Conservation (phyloP, 2,113 vertebrate species). For the Notarius quadriscutis region DNA sequence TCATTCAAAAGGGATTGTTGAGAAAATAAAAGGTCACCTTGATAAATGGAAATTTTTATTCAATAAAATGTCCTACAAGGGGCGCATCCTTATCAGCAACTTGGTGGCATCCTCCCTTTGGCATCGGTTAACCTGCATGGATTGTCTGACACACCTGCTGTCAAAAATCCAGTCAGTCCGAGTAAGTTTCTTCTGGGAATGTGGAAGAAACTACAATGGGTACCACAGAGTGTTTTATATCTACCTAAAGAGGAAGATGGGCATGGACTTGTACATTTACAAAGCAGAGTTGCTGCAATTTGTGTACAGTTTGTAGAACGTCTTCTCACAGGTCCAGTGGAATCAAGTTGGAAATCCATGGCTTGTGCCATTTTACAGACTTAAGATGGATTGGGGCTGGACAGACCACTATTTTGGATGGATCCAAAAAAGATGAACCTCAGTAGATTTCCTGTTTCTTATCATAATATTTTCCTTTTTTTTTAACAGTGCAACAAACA, state of each 20-base stretch:
- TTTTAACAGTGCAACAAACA: neutral
- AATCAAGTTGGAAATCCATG: neutral
- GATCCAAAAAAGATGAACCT: neutral
- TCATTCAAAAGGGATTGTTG: neutral
- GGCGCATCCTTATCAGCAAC: neutral
- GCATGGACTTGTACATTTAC: neutral
- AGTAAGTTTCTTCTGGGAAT: neutral
- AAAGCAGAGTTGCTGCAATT: too few relatives aligned
- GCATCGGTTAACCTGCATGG: neutral
- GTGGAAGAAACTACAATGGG: neutral
- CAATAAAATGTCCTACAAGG: neutral
- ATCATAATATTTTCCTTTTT: neutral
- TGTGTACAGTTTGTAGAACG: neutral
- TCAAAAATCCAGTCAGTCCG: neutral
- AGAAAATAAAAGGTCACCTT: neutral
- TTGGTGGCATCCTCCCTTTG: neutral
- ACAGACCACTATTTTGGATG: neutral
- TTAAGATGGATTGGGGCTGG: neutral
- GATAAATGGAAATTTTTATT: neutral
- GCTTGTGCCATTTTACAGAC: neutral
- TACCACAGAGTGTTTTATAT: neutral
- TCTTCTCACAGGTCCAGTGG: neutral
- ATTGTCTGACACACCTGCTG: neutral
- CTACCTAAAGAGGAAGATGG: neutral
- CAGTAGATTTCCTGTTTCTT: neutral